Conservation (phyloP, 2,113 vertebrate genomes). For the Sus scrofa region DNA sequence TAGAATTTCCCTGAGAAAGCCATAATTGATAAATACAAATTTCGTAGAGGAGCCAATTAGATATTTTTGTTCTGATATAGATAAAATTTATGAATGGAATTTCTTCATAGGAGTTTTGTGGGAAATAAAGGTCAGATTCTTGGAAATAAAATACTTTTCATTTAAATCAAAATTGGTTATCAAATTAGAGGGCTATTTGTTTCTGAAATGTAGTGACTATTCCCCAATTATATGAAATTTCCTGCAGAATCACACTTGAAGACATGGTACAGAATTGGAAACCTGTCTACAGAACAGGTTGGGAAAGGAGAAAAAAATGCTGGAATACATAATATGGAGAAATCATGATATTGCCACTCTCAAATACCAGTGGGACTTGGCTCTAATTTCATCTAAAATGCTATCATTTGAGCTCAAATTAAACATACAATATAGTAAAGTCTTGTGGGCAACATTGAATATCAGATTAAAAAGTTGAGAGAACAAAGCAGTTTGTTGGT, state of each 20-base stretch:
- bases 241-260: constrained; percentile 80
- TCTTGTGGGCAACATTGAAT: constrained; percentile 78
- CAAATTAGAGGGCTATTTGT: constrained; percentile 85
- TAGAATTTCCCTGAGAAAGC: constrained; percentile 90
- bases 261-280: constrained; percentile 63
- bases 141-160: constrained; percentile 86
- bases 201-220: constrained; percentile 80
- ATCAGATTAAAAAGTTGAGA: constrained; percentile 78
- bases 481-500: constrained; percentile 78
- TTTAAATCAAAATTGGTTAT: constrained; percentile 86
- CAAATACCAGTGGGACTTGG: constrained; percentile 81
- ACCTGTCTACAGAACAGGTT: constrained; percentile 82
- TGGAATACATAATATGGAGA: constrained; percentile 81
- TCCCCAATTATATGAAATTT: constrained; percentile 83
- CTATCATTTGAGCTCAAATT: constrained; percentile 68
- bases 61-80: constrained; percentile 88
- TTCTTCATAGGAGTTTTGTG: constrained; percentile 87
- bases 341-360: constrained; percentile 81
- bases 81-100: constrained; percentile 89
- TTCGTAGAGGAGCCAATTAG: constrained; percentile 89
- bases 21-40: constrained; percentile 91
- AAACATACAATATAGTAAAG: constrained; percentile 82
- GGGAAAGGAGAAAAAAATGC: constrained; percentile 73
- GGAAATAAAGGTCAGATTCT: constrained; percentile 87
- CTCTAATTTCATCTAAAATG: constrained; percentile 81